Evolutionary conservation across 2,113 vertebrate genomes (phyloP).

Genomic region (Phylloscopus trochiloides): DNA sequence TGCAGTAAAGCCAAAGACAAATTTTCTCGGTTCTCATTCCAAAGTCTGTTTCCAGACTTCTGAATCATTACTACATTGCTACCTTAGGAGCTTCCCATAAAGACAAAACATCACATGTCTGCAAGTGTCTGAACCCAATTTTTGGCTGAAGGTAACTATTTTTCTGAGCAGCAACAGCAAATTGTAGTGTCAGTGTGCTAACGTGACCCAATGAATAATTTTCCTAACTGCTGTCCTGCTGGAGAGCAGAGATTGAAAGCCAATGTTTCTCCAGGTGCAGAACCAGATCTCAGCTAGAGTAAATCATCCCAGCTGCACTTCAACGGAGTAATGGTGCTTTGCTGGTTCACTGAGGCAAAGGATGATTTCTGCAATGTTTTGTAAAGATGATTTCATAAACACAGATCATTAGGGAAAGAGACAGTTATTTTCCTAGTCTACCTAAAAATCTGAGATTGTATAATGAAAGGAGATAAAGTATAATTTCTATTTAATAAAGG

Average conservation of each 20-base stretch:
- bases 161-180: conserved; percentile 42
- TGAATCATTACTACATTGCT: conserved; percentile 8
- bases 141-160: conserved; percentile 53
- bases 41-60: conserved; percentile 10
- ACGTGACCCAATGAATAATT: conserved; percentile 12
- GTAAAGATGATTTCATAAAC: neutral
- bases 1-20: conserved; percentile 25
- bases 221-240: neutral
- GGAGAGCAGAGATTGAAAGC: conserved; percentile 24
- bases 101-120: conserved; percentile 32
- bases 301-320: conserved; percentile 7
- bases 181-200: conserved; percentile 45
- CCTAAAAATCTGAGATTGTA: neutral
- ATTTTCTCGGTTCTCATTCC: conserved; percentile 18
- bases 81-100: neutral
- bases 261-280: neutral
- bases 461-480: neutral
- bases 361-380: neutral
- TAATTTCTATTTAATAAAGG: neutral
- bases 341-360: neutral
- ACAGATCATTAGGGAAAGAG: neutral
- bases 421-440: neutral
- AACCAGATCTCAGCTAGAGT: conserved; percentile 3
- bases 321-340: neutral
- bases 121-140: conserved; percentile 5